Base-by-base conservation (phyloP, 2,797 vertebrate species). In the Anableps anableps region DNA sequence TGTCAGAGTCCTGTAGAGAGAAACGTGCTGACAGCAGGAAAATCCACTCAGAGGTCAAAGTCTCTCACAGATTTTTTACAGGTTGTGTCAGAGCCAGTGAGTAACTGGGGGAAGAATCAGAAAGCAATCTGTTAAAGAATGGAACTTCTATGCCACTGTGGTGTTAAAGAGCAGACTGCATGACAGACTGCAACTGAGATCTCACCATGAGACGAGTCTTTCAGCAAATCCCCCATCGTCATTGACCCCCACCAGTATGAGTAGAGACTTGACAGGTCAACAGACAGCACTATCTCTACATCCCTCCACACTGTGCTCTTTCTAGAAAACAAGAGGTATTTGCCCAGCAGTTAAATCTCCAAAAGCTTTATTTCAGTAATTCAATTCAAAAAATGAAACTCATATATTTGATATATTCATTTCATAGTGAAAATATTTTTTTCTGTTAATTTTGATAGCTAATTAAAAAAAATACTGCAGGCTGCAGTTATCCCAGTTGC, bases 21-120 rank as follows among this genome's bases (percentile, higher is more conserved):
- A 95, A 96, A 95, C 94, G 95, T 97, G 96, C 96, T 97, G 93
- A 97, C 94, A 94, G 96, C 96, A 43, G 96, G 96, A 92, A 96
- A 96, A 93, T 96, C 95, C 91, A 96, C 96, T 89, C 95, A 96
- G 96, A 94, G 93, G 96, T 95, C 88, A 85, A 83, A 85, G 86
- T 83, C 48, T 79, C 38, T 50, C 83, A 5, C 29, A 62, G 29
- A 62, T 62, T 62, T 34, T 31, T 14, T 62, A 29, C 58, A 34
- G 29, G 16, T 34, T 13, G 14, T 62, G n/a, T 62, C 58, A 31
- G n/a, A 60, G 58, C 80, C 64, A 83, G 85, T 90, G 91, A 89
- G 80, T 66, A 53, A 79, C 79, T 73, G 81, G 51, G 13, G 80
- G 85, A 58, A 84, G 58, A 60, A 90, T 88, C 79, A 85, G 75